Percentiles rank a stretch among this genome's conserved stretches.
phyloP scores from a whole-genome alignment of 1,140 invertebrate genomes.

The Phenacoccus solenopsis region DNA sequence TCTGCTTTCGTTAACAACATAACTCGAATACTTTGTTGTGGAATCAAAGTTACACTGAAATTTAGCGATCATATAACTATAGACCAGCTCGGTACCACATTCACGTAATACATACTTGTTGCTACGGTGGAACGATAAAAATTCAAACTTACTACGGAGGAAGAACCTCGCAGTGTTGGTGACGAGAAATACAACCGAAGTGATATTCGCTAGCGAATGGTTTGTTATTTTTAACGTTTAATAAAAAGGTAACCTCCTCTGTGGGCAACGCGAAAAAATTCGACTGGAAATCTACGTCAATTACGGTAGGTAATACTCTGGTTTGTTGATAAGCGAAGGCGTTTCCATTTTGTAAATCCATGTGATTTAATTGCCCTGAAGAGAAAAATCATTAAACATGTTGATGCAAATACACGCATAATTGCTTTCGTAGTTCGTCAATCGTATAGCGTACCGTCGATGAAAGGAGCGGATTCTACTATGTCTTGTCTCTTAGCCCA shows the following conservation, averaged over 20 bases:
- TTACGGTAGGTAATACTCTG: not conserved
- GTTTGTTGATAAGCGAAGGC: not conserved
- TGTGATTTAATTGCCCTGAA: not conserved
- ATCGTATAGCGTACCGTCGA: too few relatives aligned
- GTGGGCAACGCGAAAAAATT: not conserved
- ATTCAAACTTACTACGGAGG: too few relatives aligned
- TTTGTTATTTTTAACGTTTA: not conserved
- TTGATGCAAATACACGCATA: too few relatives aligned
- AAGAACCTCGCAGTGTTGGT: not conserved
- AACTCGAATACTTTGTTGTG: conserved; percentile 4
- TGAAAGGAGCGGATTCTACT: too few relatives aligned
- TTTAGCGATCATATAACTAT: too few relatives aligned
- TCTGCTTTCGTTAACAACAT: conserved; percentile 19
- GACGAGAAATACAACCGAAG: not conserved
- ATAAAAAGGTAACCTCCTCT: not conserved
- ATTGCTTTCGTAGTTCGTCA: too few relatives aligned
- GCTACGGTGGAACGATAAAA: too few relatives aligned
- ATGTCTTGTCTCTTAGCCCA: too few relatives aligned
- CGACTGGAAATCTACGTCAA: not conserved
- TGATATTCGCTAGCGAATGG: not conserved
- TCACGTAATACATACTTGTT: too few relatives aligned
- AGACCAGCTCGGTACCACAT: too few relatives aligned
- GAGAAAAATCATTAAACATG: too few relatives aligned
- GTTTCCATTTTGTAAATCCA: too few relatives aligned
- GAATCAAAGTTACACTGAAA: not conserved